Evolutionary conservation across 2,113 vertebrate genomes (phyloP).

Genomic region (Chloropsis hardwickii): DNA sequence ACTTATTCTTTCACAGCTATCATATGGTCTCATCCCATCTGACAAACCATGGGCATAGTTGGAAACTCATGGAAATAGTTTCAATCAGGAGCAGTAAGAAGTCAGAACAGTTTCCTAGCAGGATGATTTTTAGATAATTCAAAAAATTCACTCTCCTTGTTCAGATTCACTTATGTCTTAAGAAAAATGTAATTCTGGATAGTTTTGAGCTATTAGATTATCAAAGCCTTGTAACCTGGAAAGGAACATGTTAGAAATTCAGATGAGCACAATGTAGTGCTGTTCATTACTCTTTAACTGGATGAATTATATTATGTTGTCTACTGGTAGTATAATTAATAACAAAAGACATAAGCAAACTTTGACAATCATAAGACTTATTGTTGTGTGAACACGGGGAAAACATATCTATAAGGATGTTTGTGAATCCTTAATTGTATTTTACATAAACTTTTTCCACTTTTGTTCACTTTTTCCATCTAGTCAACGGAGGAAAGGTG

Average conservation of each 20-base stretch:
- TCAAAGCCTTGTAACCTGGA: not conserved
- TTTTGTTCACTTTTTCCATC: not conserved
- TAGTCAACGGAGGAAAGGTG: not conserved
- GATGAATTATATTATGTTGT: not conserved
- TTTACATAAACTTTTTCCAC: not conserved
- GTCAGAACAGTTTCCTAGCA: not conserved
- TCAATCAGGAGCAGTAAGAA: not conserved
- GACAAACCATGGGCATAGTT: not conserved
- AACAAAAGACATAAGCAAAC: not conserved
- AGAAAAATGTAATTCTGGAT: not conserved
- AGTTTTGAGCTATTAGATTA: not conserved
- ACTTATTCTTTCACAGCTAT: not conserved
- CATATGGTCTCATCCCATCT: not conserved
- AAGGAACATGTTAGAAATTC: constrained; percentile 12
- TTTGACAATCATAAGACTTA: not conserved
- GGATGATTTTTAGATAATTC: not conserved
- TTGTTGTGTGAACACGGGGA: not conserved
- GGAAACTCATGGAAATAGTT: not conserved
- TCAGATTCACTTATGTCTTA: not conserved
- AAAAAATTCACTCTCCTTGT: not conserved
- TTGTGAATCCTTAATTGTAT: not conserved
- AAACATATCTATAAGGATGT: not conserved
- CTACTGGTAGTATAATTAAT: not conserved
- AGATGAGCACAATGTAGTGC: not conserved
- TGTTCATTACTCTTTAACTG: not conserved